Evolutionary conservation across 2,113 vertebrate genomes (phyloP).

Genomic region (Anoura caudifer): DNA sequence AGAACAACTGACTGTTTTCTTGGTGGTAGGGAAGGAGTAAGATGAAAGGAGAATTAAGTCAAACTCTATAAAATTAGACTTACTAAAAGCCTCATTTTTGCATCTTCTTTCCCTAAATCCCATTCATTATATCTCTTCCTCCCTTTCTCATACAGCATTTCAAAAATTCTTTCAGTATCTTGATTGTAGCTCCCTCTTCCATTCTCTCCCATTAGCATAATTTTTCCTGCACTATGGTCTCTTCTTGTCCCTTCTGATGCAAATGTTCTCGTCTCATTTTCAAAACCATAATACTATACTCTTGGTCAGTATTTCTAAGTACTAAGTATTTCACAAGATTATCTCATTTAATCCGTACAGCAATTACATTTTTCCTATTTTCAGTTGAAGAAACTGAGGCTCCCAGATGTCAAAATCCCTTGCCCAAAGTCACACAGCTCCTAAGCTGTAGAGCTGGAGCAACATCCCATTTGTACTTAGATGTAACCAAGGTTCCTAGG

Average conservation of each 20-base stretch:
- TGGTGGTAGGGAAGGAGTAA: background rate
- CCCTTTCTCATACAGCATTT: background rate
- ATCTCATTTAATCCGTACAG: background rate
- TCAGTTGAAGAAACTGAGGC: background rate
- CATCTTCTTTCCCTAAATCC: background rate
- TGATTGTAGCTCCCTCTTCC: background rate
- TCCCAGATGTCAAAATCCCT: background rate
- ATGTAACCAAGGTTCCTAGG: background rate
- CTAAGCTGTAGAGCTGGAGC: background rate
- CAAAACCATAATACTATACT: background rate
- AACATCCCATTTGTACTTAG: background rate
- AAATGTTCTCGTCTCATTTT: background rate
- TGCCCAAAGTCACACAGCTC: background rate
- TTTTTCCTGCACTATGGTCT: background rate
- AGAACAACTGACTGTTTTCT: background rate
- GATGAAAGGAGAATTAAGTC: background rate
- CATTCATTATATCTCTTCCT: background rate
- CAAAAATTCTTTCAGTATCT: background rate
- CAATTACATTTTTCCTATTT: background rate
- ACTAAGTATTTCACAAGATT: background rate
- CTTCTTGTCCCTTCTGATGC: background rate
- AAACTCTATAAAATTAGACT: background rate
- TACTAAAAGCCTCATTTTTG: background rate
- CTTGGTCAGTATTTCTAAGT: background rate
- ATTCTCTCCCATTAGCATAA: background rate